Evolutionary conservation across 2,888 invertebrate genomes (phyloP).

Genomic region (Allygus modestus): DNA sequence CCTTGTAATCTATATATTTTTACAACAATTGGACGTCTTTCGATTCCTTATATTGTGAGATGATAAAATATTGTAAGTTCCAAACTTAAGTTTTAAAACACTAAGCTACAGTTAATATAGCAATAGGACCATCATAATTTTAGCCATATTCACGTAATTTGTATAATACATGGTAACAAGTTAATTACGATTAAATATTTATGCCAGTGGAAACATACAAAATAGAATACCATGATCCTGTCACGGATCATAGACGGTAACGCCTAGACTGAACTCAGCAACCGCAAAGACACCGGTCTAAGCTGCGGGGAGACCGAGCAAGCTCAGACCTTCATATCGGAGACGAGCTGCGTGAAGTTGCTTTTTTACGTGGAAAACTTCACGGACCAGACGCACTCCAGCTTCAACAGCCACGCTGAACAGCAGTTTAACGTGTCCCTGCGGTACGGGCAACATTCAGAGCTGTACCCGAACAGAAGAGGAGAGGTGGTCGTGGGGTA

Average conservation of each 20-base stretch:
- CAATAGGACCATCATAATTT: too few relatives aligned
- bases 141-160: too few relatives aligned
- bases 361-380: slow-evolving; percentile 95
- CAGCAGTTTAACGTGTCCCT: slow-evolving; percentile 94
- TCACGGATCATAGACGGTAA: slow-evolving; percentile 93
- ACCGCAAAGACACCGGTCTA: slow-evolving; percentile 91
- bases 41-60: too few relatives aligned
- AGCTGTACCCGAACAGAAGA: slow-evolving; percentile 92
- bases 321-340: slow-evolving; percentile 95
- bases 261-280: slow-evolving; percentile 92
- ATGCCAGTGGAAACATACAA: too few relatives aligned
- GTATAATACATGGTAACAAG: too few relatives aligned
- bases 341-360: slow-evolving; percentile 94
- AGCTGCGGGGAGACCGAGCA: slow-evolving; percentile 97
- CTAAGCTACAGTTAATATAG: too few relatives aligned
- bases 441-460: slow-evolving; percentile 95
- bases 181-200: too few relatives aligned
- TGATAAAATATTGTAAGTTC: too few relatives aligned
- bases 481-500: slow-evolving; percentile 93
- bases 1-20: too few relatives aligned
- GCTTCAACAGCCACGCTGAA: slow-evolving; percentile 92
- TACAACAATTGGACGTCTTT: too few relatives aligned
- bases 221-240: too few relatives aligned
- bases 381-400: slow-evolving; percentile 94
- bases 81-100: too few relatives aligned